These are phyloP conservation scores for Eumacrocentrus americanus DNA, from an alignment of 2,888 invertebrate species.

Conservation along the genomic window DNA sequence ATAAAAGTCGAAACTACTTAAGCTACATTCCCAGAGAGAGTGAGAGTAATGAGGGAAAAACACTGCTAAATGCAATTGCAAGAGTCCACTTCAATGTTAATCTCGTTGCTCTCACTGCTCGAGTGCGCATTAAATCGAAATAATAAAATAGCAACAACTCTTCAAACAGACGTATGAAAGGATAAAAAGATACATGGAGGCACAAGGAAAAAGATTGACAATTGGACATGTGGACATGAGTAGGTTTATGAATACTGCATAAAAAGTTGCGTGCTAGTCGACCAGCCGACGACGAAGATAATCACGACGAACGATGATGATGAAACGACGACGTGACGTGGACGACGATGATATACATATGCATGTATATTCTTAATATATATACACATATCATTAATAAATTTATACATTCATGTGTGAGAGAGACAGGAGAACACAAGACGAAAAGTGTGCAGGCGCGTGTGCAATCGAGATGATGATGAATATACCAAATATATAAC, in stretches of 20 bases:
- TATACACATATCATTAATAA: conserved; percentile 12
- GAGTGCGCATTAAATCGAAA: conserved; percentile 10
- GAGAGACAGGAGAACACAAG: conserved; percentile 32
- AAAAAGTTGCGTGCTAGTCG: conserved; percentile 46
- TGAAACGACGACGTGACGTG: conserved; percentile 36
- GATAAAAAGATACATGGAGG: neutral
- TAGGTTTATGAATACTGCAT: too few relatives aligned
- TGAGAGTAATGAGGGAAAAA: conserved; percentile 2
- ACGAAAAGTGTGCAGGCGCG: conserved; percentile 37
- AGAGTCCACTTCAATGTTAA: neutral
- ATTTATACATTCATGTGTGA: conserved; percentile 25
- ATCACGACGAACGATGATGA: conserved; percentile 21
- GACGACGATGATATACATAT: conserved; percentile 25
- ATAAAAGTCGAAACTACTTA: conserved; percentile 26
- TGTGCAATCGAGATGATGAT: conserved; percentile 29
- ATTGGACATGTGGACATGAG: conserved; percentile 16
- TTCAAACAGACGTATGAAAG: neutral
- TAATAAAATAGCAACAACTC: conserved; percentile 2
- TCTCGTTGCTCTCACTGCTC: conserved; percentile 14
- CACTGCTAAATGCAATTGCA: neutral
- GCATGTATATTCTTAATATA: conserved; percentile 8
- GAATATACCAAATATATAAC: conserved; percentile 31
- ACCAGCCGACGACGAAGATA: conserved; percentile 36
- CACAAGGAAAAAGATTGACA: conserved; percentile 12
- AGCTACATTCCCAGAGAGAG: conserved; percentile 26